Evolutionary conservation across 2,888 invertebrate genomes (phyloP), one percentile per base, ranked within the genome.

Genomic region (Siphlonurus alternatus): DNA sequence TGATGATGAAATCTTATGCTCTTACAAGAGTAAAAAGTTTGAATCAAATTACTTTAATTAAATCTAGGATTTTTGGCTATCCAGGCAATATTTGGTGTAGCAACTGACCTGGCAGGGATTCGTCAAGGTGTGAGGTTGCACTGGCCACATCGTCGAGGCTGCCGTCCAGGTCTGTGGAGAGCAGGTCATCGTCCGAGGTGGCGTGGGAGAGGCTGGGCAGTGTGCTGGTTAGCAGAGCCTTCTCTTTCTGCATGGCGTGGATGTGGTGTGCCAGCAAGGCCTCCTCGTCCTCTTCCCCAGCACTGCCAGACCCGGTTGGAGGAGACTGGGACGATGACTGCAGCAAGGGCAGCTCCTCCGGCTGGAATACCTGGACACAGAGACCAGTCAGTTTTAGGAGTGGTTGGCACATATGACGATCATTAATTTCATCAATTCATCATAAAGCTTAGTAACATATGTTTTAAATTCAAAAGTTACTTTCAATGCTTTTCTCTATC

Each of bases 101-200:
- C 38, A 10, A 38, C 38, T 38, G 38, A 38, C 38, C 38, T 38
- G 38, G 38, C 7, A 38, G 38, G 38, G 38, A 38, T 5, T 38
- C 38, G 38, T 38, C 38, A 38, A 38, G 15, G 19, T 68, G 66
- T 7, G 66, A 65, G 2, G 66, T 53, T 10, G 61, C 65, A 23
- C 66, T 64, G 10, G 67, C 67, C 53, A 72, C 72, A 71, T 83
- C 82, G 67, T 83, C 83, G 10, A 80, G 76, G 65, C 81, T 81
- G 15, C 80, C 87, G 69, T 89, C 90, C 70, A 87, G 82, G 75
- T 89, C 89, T 23, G 89, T 89, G 74, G 84, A 72, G 61, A 93
- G 78, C 73, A 93, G 80, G 76, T 93, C 93, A 74, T 93, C 93
- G 75, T 93, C 93, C 1, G 91, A 91, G 61, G 88, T 88, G 56